Base-by-base conservation (phyloP, 2,888 invertebrate genomes). In the Melanophora roralis region DNA sequence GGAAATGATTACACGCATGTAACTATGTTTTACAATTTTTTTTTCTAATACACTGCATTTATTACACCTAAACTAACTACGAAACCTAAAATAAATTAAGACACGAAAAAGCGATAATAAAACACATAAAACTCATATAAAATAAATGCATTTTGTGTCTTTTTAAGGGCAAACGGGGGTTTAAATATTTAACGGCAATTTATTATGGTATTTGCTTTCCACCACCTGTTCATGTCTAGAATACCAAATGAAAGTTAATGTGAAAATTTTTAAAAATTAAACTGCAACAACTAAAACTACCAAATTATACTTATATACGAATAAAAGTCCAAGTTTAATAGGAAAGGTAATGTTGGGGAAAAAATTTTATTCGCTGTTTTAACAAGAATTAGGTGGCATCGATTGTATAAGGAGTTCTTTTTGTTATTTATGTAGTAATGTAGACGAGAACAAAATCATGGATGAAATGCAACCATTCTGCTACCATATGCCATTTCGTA, bases 151-250 rank as follows among this genome's bases (percentile, higher is more conserved):
- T 19, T 69, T 27, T 27, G 6, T 6, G 23, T 49, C 32, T 45
- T 38, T 60, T 60, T 76, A 69, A 32, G 55, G 27, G 27, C 3
- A n/a, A n/a, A n/a, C n/a, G 27, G 27, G 27, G 27, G 53, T 67
- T 47, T 64, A 62, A 71, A 64, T 23, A 71, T 64, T 69, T 64
- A 69, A 69, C 72, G 72, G 68, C 76, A 72, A 76, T 80, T 80
- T 76, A 80, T 80, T 72, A 80, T 80, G 72, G 72, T 64, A 76
- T 80, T 80, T 76, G 75, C 69, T 72, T 38, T 55, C 72, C 32
- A 80, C 75, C 76, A 80, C 72, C 76, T 76, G 72, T 76, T 72
- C 57, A 76, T 72, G 75, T 65, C 76, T 59, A 68, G 76, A 73
- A 80, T 76, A 72, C 36, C 36, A 72, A 68, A 64, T 11, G 27